Conservation (phyloP, 2,888 invertebrate genomes). For the Crocallis elinguaria region DNA sequence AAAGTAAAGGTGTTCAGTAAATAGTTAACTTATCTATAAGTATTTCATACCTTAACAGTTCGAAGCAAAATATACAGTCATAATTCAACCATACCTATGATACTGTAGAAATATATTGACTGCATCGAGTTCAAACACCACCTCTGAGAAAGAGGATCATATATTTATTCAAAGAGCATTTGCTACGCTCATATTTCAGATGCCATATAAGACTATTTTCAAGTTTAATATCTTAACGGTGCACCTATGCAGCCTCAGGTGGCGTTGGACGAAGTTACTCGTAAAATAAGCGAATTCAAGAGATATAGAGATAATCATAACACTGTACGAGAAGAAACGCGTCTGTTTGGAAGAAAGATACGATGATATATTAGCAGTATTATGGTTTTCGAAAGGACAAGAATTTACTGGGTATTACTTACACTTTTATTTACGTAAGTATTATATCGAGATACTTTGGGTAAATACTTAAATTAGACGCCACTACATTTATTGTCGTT, state of each 20-base stretch:
- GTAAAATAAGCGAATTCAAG: constrained; percentile 15
- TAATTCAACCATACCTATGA: not conserved
- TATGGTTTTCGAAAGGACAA: too few species aligned
- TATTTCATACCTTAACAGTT: too few species aligned
- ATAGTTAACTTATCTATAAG: too few species aligned
- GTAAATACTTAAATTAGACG: too few species aligned
- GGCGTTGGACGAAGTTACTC: constrained; percentile 9
- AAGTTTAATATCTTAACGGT: constrained; percentile 25
- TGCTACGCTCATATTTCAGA: constrained; percentile 22
- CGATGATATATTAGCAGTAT: not conserved
- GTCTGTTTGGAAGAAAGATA: constrained; percentile 4
- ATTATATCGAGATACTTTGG: too few species aligned
- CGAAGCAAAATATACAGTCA: not conserved
- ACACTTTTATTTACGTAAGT: too few species aligned
- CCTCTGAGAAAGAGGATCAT: constrained; percentile 14
- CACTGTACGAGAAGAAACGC: too few species aligned
- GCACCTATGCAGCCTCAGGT: constrained; percentile 24
- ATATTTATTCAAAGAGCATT: constrained; percentile 27
- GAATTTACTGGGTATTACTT: too few species aligned
- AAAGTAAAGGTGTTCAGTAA: too few species aligned
- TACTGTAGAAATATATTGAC: not conserved
- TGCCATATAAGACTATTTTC: constrained; percentile 22
- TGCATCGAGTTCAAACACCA: constrained; percentile 9
- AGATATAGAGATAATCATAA: not conserved
- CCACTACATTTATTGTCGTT: too few species aligned